Conservation (phyloP, 1,140 invertebrate species). For the Eupristina koningsbergeri region DNA sequence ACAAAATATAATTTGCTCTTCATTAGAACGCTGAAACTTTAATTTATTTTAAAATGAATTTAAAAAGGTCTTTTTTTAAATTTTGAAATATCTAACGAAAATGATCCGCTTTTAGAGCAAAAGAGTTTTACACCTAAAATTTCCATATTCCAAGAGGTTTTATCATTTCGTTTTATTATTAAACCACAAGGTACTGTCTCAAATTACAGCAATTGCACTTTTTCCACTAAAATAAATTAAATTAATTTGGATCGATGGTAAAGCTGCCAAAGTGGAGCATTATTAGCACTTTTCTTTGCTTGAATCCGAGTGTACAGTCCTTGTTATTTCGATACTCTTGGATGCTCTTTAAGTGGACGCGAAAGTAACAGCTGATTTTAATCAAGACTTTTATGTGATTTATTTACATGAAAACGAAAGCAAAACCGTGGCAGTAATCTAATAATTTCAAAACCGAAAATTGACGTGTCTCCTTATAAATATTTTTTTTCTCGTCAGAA, state of each 20-base stretch:
- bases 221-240: not conserved
- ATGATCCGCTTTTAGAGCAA: too few relatives aligned
- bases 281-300: slow-evolving; percentile 1
- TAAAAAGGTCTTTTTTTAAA: too few relatives aligned
- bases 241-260: not conserved
- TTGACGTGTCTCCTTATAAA: not conserved
- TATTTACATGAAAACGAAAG: slow-evolving; percentile 30
- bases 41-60: too few relatives aligned
- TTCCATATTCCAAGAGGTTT: not conserved
- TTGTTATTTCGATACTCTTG: not conserved
- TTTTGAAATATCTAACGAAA: too few relatives aligned
- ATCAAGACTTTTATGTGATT: not conserved
- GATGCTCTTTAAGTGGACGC: not conserved
- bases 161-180: not conserved
- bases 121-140: not conserved
- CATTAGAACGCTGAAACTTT: too few relatives aligned
- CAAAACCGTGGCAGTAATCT: not conserved
- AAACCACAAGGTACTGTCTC: not conserved
- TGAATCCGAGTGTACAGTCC: not conserved
- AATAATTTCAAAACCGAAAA: not conserved
- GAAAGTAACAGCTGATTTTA: not conserved
- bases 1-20: too few relatives aligned
- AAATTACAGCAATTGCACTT: not conserved
- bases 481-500: not conserved
- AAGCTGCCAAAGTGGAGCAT: not conserved